A percentile compares a stretch with the other conserved stretches of the same genome.
Conservation (phyloP, 2,797 vertebrate genomes). For the Ficedula albicollis region DNA sequence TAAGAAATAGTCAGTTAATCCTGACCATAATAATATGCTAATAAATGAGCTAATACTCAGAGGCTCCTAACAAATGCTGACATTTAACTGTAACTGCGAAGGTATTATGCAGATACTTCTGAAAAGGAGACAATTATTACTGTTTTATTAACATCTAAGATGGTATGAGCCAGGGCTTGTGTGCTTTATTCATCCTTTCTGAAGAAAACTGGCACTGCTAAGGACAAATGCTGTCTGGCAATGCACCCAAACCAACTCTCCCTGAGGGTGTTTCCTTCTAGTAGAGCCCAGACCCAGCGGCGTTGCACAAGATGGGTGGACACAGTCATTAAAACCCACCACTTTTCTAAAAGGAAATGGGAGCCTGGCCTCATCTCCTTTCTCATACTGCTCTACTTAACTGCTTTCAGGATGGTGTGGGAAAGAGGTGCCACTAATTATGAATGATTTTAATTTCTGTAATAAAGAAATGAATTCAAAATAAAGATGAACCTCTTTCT, state of each 20-base stretch:
- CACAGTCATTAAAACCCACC: background rate
- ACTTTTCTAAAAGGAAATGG: background rate
- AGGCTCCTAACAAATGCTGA: background rate
- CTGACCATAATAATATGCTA: background rate
- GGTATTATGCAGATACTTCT: background rate
- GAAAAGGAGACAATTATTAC: background rate
- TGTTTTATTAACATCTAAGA: constrained; percentile 5
- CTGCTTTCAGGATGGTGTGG: background rate
- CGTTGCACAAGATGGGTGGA: background rate
- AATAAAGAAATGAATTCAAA: background rate
- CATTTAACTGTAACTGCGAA: background rate
- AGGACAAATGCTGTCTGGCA: background rate
- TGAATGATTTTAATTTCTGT: background rate
- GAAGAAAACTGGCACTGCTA: background rate
- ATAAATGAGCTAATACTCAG: background rate
- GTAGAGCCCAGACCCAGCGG: background rate
- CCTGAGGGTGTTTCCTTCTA: background rate
- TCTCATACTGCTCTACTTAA: background rate
- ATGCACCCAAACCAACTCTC: background rate
- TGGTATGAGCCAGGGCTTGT: background rate
- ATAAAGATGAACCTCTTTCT: background rate
- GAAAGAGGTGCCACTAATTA: background rate
- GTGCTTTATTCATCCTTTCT: constrained; percentile 9
- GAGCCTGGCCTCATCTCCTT: background rate
- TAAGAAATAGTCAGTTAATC: background rate